Evolutionary conservation across 2,797 vertebrate species (phyloP), one percentile per base, ranked within the genome.

Genomic region (Xenentodon cancila): DNA sequence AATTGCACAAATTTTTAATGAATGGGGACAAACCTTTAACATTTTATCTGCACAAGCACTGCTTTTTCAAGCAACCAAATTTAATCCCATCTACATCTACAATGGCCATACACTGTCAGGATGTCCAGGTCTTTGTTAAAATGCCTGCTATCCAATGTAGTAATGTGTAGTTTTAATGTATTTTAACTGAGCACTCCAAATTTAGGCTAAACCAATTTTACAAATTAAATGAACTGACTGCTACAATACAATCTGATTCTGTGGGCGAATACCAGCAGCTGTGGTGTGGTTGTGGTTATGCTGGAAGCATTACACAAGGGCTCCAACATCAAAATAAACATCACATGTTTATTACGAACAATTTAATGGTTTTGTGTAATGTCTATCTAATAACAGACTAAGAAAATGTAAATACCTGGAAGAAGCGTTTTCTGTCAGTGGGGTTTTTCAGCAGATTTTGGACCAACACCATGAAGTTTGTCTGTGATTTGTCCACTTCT

Each of bases 401-500:
- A 20, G n/a, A 53, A 19, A 19, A 34, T 44, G 20, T 56, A 0
- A 40, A 48, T 71, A 94, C 93, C 92, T 91, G 82, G 81, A 94
- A 93, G 65, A 94, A 94, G 46, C 73, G 81, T 21, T 87, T 90
- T 69, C 85, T 91, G 65, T 93, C 89, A 17, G 71, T 34, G 1
- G 84, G 65, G 63, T 71, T 89, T 84, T 89, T 92, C 15, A 92
- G 88, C 48, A 94, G 84, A 57, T 81, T 92, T 79, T 93, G 91
- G 47, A 94, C 89, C 53, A 94, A 70, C 42, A 89, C 92, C 88
- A 90, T 85, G 80, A 94, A 94, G 75, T 88, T 88, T 5, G 88
- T 89, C 70, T 92, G 89, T 2, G 86, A 90, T 73, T 89, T 91
- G 60, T 92, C 88, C 54, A 90, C 87, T 22, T 92, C 92, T 5